Conservation (phyloP, 2,113 vertebrate species). For the Chaetura pelagica region DNA sequence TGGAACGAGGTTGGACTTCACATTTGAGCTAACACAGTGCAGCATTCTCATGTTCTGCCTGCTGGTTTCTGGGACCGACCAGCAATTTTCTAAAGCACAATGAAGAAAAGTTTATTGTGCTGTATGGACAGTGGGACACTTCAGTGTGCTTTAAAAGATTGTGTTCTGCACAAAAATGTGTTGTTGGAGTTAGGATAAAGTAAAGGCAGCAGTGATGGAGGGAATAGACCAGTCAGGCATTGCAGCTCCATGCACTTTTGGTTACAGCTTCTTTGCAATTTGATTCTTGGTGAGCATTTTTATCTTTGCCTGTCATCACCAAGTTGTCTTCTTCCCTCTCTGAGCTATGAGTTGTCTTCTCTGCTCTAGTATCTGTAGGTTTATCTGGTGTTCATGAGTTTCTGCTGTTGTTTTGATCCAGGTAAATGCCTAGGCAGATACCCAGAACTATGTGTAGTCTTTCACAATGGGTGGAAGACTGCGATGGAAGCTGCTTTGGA, state of each 20-base stretch:
- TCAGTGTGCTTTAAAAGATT: neutral
- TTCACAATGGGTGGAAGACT: neutral
- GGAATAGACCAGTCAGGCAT: neutral
- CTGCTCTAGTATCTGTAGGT: fast-evolving
- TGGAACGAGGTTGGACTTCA: neutral
- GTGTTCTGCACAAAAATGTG: neutral
- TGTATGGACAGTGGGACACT: neutral
- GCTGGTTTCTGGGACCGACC: neutral
- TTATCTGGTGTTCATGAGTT: neutral
- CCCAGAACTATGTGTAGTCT: neutral
- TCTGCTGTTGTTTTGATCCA: neutral
- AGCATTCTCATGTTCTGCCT: neutral
- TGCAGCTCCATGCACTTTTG: neutral
- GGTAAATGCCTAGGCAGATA: neutral
- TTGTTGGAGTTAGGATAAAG: neutral
- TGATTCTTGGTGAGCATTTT: neutral
- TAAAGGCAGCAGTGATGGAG: neutral
- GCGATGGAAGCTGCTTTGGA: neutral
- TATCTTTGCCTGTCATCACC: neutral
- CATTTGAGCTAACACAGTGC: neutral
- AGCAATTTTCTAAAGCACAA: neutral
- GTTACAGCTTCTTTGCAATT: neutral
- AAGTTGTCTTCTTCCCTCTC: neutral
- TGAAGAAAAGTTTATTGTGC: neutral
- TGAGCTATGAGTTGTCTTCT: neutral